phyloP scores from a whole-genome alignment of 2,888 invertebrate genomes.

The Venustoraphidia nigricollis region DNA sequence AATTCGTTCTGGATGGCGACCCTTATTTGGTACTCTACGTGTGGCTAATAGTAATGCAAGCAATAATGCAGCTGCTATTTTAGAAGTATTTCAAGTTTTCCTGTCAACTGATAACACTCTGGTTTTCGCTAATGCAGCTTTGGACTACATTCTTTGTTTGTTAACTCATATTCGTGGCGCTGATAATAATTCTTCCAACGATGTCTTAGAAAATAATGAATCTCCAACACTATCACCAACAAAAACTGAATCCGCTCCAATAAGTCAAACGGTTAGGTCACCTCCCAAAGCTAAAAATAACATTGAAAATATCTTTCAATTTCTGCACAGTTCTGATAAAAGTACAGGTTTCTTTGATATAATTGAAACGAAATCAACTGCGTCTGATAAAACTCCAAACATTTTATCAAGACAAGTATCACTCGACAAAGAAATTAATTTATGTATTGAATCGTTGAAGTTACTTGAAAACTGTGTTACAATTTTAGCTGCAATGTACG shows the following conservation, averaged over 20 bases:
- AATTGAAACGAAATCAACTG: slow-evolving; percentile 5
- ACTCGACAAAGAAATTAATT: slow-evolving; percentile 19
- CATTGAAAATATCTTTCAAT: slow-evolving; percentile 2
- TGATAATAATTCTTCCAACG: slow-evolving; percentile 31
- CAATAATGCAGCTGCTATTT: slow-evolving; percentile 54
- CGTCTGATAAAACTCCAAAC: not conserved
- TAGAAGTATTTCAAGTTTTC: slow-evolving; percentile 90
- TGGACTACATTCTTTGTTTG: slow-evolving; percentile 85
- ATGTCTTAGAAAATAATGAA: slow-evolving; percentile 19
- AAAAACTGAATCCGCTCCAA: slow-evolving; percentile 24
- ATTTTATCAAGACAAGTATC: not conserved
- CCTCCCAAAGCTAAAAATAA: not conserved
- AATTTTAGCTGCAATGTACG: slow-evolving; percentile 81
- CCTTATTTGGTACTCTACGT: slow-evolving; percentile 83
- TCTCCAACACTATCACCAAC: slow-evolving; percentile 21
- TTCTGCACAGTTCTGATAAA: slow-evolving; percentile 24
- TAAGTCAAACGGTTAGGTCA: slow-evolving; percentile 11
- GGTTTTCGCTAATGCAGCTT: slow-evolving; percentile 86
- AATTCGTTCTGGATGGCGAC: slow-evolving; percentile 91
- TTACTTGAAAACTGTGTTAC: slow-evolving; percentile 75
- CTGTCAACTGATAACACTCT: slow-evolving; percentile 82
- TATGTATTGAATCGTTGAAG: slow-evolving; percentile 66
- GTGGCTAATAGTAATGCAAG: slow-evolving; percentile 56
- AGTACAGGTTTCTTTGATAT: slow-evolving; percentile 18
- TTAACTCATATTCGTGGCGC: slow-evolving; percentile 60